A percentile compares a stretch with the other conserved stretches of the same genome.
phyloP scores from a whole-genome alignment of 2,888 invertebrate genomes.

The Drosophila affinis region DNA sequence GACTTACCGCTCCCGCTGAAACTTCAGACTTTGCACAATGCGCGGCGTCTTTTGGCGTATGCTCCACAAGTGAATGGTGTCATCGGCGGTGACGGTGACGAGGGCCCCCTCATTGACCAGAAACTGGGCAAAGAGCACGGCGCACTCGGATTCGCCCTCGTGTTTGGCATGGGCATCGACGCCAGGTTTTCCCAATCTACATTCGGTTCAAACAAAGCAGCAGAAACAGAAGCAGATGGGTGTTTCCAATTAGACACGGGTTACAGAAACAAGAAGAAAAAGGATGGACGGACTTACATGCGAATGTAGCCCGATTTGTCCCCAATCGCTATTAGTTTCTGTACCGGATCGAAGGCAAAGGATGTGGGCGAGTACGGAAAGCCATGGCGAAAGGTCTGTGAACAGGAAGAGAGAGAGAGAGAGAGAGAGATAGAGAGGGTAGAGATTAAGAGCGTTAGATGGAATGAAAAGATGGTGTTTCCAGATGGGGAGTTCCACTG shows the following conservation, averaged over 20 bases:
- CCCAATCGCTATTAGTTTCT: constrained; percentile 97
- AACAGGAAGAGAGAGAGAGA: constrained; percentile 82
- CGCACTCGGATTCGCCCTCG: constrained; percentile 86
- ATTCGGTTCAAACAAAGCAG: not conserved
- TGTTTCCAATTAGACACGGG: not conserved
- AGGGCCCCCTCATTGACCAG: constrained; percentile 98
- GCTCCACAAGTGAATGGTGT: constrained; percentile 98
- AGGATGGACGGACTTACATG: constrained; percentile 89
- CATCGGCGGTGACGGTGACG: constrained; percentile 97
- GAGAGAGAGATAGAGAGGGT: not conserved
- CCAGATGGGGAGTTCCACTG: not conserved
- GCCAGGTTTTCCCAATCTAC: constrained; percentile 97
- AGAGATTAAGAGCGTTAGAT: constrained; percentile 2
- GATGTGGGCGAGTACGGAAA: constrained; percentile 99
- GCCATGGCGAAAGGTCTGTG: constrained; percentile 98
- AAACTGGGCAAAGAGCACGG: constrained; percentile 95
- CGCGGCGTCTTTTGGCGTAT: constrained; percentile 97
- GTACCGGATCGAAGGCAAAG: constrained; percentile 98
- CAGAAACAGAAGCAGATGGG: not conserved
- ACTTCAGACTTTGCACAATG: constrained; percentile 98
- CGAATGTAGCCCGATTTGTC: constrained; percentile 97
- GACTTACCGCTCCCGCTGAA: constrained; percentile 95
- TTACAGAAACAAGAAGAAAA: no score
- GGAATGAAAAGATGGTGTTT: not conserved
- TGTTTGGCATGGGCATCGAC: constrained; percentile 98